Conservation (phyloP, 2,797 vertebrate genomes). For the Melanotaenia boesemani region DNA sequence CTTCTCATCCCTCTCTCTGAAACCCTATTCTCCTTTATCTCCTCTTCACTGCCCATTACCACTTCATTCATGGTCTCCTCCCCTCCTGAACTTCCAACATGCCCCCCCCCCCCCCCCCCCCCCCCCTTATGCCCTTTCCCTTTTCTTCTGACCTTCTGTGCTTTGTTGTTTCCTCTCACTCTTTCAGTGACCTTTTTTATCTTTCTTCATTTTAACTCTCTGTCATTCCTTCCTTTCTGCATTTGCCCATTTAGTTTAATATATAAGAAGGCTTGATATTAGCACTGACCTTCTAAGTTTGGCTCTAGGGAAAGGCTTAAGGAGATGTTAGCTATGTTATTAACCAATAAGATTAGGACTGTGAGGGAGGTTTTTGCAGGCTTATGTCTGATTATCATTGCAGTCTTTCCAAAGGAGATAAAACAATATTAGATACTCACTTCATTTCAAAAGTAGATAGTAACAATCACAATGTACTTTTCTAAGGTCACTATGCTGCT, state of each 20-base stretch:
- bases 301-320: slow-evolving; percentile 62
- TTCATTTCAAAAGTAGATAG: slow-evolving; percentile 41
- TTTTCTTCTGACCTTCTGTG: slow-evolving; percentile 21
- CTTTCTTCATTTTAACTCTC: slow-evolving; percentile 16
- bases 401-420: slow-evolving; percentile 49
- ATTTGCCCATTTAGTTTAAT: slow-evolving; percentile 53
- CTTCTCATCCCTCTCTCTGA: slow-evolving; percentile 55
- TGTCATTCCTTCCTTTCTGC: slow-evolving; percentile 27
- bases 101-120: background rate
- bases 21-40: slow-evolving; percentile 45
- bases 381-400: slow-evolving; percentile 68
- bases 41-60: slow-evolving; percentile 37
- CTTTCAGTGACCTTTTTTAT: background rate
- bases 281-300: slow-evolving; percentile 74
- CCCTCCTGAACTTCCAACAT: slow-evolving; percentile 37
- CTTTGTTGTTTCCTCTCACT: slow-evolving; percentile 9
- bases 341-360: slow-evolving; percentile 73
- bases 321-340: slow-evolving; percentile 67
- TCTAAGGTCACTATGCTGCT: background rate
- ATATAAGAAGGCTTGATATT: slow-evolving; percentile 61
- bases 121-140: slow-evolving; percentile 6
- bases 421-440: slow-evolving; percentile 26
- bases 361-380: slow-evolving; percentile 57
- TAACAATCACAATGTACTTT: slow-evolving; percentile 20
- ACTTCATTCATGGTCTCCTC: slow-evolving; percentile 32